Base-by-base conservation (phyloP, 2,888 invertebrate species). In the Drosophila cracens region DNA sequence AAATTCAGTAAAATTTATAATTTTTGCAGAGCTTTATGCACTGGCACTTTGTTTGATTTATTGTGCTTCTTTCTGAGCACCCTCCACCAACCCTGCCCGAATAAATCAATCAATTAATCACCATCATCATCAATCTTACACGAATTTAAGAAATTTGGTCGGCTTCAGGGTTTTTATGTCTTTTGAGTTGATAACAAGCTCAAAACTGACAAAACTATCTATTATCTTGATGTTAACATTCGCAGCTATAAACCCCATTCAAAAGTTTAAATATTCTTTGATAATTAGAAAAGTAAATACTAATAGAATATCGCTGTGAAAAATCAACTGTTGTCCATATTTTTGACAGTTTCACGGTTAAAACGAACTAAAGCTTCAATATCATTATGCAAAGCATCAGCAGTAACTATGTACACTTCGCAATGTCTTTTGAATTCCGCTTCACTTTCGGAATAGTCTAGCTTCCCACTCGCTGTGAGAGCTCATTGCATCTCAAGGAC, bases 401-500 rank as follows among this genome's bases (percentile, higher is more conserved):
- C 21, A 27, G 36, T 13, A 33, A 52, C 31, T 29, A 25, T 56
- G n/a, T 59, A 38, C 33, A 21, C 4, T 51, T 13, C 11, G 27
- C 40, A 64, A 60, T 59, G 58, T 1, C 66, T 64, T 60, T 60
- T 43, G 48, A 54, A 66, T 70, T 76, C 54, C 58, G 70, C 64
- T 71, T 68, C 56, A 78, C 78, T 82, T 82, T 76, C 70, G 70
- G 70, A 78, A 74, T 51, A 48, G 29, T 29, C 34, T 21, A 7
- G 49, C 57, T 36, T 64, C 82, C 81, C 67, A 81, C 82, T 52
- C 63, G 31, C 6, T 52, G 38, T n/a, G 25, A 54, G 43, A 49
- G 38, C n/a, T 46, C 25, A 8, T 27, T 33, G 43, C 58, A 61
- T 27, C 74, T 79, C 82, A 83, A 85, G 83, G 83, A 83, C 83